Evolutionary conservation across 2,888 invertebrate species (phyloP).

Genomic region (Coelinius sp.): DNA sequence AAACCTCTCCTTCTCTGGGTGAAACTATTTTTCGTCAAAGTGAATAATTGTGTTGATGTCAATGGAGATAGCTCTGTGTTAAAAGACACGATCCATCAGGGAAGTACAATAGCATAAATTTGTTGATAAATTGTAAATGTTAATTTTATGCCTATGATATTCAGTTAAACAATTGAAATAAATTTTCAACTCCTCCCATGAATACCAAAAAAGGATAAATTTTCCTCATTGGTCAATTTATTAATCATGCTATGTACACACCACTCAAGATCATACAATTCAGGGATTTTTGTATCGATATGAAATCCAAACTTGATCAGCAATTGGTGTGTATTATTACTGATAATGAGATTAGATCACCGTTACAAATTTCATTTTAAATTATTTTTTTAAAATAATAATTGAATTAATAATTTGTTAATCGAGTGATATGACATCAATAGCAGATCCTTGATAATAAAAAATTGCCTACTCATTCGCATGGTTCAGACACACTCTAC

Average conservation of each 20-base stretch:
- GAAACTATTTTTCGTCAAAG: background rate
- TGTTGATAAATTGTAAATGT: background rate
- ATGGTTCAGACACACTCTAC: background rate
- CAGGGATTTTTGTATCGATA: background rate
- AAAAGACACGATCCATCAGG: background rate
- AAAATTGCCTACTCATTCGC: slow-evolving; percentile 19
- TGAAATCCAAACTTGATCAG: background rate
- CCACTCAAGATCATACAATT: background rate
- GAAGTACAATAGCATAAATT: background rate
- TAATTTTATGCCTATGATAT: background rate
- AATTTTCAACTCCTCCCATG: background rate
- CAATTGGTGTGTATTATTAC: background rate
- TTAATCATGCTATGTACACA: background rate
- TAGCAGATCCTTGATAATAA: slow-evolving; percentile 3
- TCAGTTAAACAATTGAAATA: background rate
- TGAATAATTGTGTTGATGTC: background rate
- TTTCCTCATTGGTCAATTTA: background rate
- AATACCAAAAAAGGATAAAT: too few relatives aligned
- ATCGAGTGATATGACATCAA: slow-evolving; percentile 10
- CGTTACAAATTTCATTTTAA: background rate
- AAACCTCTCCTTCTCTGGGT: background rate
- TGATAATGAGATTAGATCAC: background rate
- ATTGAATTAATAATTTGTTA: too few relatives aligned
- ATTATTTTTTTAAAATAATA: background rate
- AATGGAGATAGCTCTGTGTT: background rate